Evolutionary conservation across 2,888 invertebrate species (phyloP), one percentile per base, ranked within the genome.

Genomic region (Drosophila neotestacea): DNA sequence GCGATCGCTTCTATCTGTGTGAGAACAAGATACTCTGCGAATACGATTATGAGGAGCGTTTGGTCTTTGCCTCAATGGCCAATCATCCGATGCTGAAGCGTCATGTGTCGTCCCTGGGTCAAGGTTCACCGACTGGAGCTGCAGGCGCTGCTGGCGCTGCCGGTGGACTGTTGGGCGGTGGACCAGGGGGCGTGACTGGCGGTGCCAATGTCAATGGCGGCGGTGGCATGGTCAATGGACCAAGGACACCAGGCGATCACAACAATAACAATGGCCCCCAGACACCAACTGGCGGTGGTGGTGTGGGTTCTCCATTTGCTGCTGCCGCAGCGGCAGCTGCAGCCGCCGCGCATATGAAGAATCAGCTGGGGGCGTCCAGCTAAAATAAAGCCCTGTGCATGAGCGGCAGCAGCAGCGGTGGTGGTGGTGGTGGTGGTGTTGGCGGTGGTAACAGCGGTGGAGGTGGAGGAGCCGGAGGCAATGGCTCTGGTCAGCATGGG

Each of bases 21-120:
- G 98, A 98, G 93, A 98, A 98, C 93, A 98, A 98, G 94, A 98
- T 99, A 83, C 95, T 99, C 59, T 99, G 99, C 93, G 98, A 98
- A 93, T 98, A 98, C 92, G 99, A 99, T 93, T 99, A 98, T 92
- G 98, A 98, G 92, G 98, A 99, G 93, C 94, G 98, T 81, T 94
- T 98, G 93, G 97, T 98, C 77, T 98, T 98, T 92, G 98, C 98
- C 73, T 98, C 97, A 92, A 97, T 98, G 97, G 96, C 97, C 50
- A 96, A 97, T 93, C 97, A 97, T 92, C 97, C 98, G 65, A 92
- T 93, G 91, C 78, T 93, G 47, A 93, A 93, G 73, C 91, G 93
- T 4, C 93, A 93, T 69, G 93, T 92, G 30, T 92, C 89, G 13
- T 90, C 92, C 0, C 81, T 93, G 65, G 90, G 92, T 1, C 92